Percentiles rank a stretch among this genome's conserved stretches.
phyloP scores from a whole-genome alignment of 1,140 invertebrate genomes.

The Hypothenemus hampei region DNA sequence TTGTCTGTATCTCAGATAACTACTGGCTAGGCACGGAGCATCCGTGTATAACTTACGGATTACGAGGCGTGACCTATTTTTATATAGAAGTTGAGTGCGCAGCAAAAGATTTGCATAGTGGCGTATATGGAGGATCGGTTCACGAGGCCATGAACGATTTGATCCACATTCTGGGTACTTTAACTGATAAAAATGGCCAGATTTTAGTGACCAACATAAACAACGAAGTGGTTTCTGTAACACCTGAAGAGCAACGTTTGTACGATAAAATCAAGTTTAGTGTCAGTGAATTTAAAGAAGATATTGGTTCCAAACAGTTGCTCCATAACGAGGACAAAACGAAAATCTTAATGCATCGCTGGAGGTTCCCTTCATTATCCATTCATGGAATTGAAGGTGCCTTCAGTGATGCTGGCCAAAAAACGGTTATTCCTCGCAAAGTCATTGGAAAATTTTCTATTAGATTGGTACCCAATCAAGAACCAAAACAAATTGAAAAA shows the following conservation, averaged over 20 bases:
- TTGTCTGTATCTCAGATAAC: conserved; percentile 97
- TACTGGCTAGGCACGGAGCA: conserved; percentile 97
- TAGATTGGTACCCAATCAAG: conserved; percentile 88
- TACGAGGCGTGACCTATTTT: conserved; percentile 92
- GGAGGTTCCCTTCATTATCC: conserved; percentile 85
- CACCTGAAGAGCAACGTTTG: conserved; percentile 62
- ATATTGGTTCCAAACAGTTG: conserved; percentile 67
- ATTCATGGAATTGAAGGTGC: conserved; percentile 88
- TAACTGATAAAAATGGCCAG: conserved; percentile 78
- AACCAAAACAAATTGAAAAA: conserved; percentile 69
- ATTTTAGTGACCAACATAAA: conserved; percentile 78
- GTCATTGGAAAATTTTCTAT: conserved; percentile 97
- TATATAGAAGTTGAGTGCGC: conserved; percentile 85
- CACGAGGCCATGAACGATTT: conserved; percentile 87
- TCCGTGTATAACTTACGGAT: conserved; percentile 95
- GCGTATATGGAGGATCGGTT: conserved; percentile 88
- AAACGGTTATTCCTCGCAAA: conserved; percentile 93
- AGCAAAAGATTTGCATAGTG: conserved; percentile 82
- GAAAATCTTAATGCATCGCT: conserved; percentile 80
- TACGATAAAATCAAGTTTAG: conserved; percentile 92
- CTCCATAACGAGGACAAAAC: conserved; percentile 73
- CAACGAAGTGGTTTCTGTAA: conserved; percentile 64
- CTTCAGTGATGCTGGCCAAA: conserved; percentile 85
- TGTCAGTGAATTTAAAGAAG: conserved; percentile 68
- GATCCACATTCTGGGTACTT: conserved; percentile 73